phyloP scores from a whole-genome alignment of 1,140 invertebrate genomes.

The Nephila pilipes region DNA sequence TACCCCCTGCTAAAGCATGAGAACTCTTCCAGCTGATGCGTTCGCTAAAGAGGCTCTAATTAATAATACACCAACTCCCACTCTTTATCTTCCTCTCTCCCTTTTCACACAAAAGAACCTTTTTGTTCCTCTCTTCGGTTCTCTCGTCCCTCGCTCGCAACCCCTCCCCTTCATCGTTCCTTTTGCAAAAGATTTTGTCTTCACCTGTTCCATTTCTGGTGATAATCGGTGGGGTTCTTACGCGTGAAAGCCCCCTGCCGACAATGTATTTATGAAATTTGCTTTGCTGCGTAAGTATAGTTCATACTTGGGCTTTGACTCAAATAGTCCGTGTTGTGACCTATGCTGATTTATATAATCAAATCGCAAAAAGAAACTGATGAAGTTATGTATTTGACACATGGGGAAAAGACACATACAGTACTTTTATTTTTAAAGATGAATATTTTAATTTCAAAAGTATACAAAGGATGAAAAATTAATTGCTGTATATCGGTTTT shows the following conservation, averaged over 20 bases:
- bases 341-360: no score
- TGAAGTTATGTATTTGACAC: no score
- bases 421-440: no score
- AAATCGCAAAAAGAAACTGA: no score
- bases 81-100: slow-evolving; percentile 7
- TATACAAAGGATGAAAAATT: no score
- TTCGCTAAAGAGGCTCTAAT: slow-evolving; percentile 41
- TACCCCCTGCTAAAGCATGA: neutral
- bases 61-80: slow-evolving; percentile 49
- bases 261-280: neutral
- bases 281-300: no score
- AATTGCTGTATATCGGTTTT: no score
- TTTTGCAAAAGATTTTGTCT: slow-evolving; percentile 12
- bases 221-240: neutral
- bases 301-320: no score
- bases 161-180: neutral
- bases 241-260: neutral
- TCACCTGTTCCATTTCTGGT: slow-evolving; percentile 25
- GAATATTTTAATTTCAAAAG: no score
- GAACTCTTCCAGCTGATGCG: slow-evolving; percentile 21
- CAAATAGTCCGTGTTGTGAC: no score
- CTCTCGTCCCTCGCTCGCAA: neutral
- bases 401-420: no score
- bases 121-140: slow-evolving; percentile 4
- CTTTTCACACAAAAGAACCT: slow-evolving; percentile 38